Evolutionary conservation across 2,113 vertebrate genomes (phyloP).

Genomic region (Cinclus cinclus): DNA sequence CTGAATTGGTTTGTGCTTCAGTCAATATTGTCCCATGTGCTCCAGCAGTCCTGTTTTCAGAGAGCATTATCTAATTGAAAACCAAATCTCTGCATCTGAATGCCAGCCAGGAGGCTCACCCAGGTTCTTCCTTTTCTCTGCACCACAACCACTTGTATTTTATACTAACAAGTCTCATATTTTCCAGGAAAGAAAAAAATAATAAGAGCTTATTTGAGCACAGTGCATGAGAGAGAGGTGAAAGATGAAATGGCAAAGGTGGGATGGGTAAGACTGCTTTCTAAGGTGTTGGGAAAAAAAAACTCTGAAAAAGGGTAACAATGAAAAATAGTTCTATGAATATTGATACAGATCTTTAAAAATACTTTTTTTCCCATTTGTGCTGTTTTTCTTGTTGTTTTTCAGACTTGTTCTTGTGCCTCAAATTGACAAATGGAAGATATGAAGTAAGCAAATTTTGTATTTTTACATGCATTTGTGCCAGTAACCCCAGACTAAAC

Average conservation of each 20-base stretch:
- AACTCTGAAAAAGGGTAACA: neutral
- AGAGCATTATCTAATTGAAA: slow-evolving; percentile 61
- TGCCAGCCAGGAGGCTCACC: slow-evolving; percentile 20
- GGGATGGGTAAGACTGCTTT: neutral
- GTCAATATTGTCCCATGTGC: slow-evolving; percentile 66
- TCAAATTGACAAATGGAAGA: neutral
- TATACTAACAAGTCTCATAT: neutral
- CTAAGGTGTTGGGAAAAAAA: neutral
- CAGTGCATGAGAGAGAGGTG: neutral
- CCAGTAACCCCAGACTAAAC: neutral
- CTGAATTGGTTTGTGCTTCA: slow-evolving; percentile 56
- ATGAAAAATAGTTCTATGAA: neutral
- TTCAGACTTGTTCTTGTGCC: neutral
- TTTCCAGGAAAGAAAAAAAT: neutral
- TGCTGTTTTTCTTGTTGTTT: neutral
- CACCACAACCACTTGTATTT: neutral
- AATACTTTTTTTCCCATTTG: neutral
- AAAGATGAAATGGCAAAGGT: slow-evolving; percentile 28
- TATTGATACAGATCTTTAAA: neutral
- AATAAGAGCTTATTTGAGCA: neutral
- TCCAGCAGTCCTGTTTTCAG: slow-evolving; percentile 53
- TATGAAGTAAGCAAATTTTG: neutral
- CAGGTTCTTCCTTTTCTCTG: neutral
- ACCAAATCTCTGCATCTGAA: slow-evolving; percentile 48
- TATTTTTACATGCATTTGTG: neutral